Evolutionary conservation across 2,888 invertebrate species (phyloP).

Genomic region (Hirtodrosophila alboralis): DNA sequence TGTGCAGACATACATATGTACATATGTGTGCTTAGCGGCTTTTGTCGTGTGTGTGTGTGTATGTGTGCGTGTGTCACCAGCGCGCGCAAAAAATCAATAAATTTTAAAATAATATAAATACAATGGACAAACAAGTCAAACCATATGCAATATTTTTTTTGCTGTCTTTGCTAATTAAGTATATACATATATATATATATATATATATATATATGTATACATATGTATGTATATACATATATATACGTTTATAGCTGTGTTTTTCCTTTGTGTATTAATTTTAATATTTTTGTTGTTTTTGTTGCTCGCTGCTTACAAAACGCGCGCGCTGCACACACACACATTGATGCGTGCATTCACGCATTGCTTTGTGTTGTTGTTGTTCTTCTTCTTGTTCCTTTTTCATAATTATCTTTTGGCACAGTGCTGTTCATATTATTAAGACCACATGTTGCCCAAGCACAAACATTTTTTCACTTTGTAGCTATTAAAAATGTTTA

Average conservation of each 20-base stretch:
- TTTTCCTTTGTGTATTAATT: too few relatives aligned
- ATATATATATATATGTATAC: too few relatives aligned
- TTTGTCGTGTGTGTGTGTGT: slow-evolving; percentile 28
- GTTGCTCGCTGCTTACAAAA: slow-evolving; percentile 16
- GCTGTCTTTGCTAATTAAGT: slow-evolving; percentile 13
- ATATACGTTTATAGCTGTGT: too few relatives aligned
- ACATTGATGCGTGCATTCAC: not conserved
- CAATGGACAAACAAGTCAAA: slow-evolving; percentile 18
- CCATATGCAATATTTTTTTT: not conserved
- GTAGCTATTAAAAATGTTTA: too few relatives aligned
- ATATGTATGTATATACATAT: too few relatives aligned
- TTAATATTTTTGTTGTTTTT: too few relatives aligned
- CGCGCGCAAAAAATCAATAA: slow-evolving; percentile 69
- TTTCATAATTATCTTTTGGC: too few relatives aligned
- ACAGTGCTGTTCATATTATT: too few relatives aligned
- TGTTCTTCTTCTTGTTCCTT: slow-evolving; percentile 24
- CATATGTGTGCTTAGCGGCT: slow-evolving; percentile 31
- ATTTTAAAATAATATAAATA: slow-evolving; percentile 53
- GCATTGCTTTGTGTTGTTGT: not conserved
- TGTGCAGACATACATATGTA: not conserved
- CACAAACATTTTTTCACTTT: too few relatives aligned
- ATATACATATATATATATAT: slow-evolving; percentile 3
- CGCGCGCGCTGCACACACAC: slow-evolving; percentile 8
- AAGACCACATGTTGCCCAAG: too few relatives aligned
- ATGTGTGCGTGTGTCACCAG: slow-evolving; percentile 45